Evolutionary conservation across 2,797 vertebrate genomes (phyloP).

Genomic region (Acanthurus leucopareius): DNA sequence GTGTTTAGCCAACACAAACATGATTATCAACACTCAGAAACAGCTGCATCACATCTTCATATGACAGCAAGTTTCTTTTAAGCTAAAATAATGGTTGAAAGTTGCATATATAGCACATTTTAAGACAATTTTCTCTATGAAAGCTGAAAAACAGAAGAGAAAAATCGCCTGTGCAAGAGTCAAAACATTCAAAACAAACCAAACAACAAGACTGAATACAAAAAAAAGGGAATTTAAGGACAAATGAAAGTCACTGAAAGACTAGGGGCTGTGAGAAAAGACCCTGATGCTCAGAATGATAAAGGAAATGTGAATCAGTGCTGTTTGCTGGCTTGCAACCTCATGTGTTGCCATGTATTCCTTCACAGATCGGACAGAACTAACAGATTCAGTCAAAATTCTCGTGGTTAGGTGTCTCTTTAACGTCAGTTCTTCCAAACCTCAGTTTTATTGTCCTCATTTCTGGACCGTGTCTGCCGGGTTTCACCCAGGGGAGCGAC

Average conservation of each 20-base stretch:
- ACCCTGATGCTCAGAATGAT: background rate
- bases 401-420: background rate
- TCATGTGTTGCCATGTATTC: too few relatives aligned
- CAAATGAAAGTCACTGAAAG: background rate
- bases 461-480: slow-evolving; percentile 17
- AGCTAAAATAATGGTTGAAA: background rate
- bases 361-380: too few relatives aligned
- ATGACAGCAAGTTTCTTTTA: background rate
- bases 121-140: background rate
- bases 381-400: too few relatives aligned
- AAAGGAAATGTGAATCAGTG: too few relatives aligned
- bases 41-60: background rate
- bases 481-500: slow-evolving; percentile 13
- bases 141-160: background rate
- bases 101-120: too few relatives aligned
- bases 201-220: background rate
- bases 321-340: too few relatives aligned
- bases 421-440: background rate
- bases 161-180: background rate
- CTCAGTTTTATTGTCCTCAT: slow-evolving; percentile 29
- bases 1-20: too few relatives aligned
- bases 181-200: background rate
- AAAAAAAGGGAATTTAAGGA: background rate
- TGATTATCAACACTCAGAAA: background rate
- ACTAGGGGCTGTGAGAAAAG: background rate